Evolutionary conservation across 92 coral and sea anemone species (phyloP), one percentile per base, ranked within the genome.

Genomic region (Porites lobata): DNA sequence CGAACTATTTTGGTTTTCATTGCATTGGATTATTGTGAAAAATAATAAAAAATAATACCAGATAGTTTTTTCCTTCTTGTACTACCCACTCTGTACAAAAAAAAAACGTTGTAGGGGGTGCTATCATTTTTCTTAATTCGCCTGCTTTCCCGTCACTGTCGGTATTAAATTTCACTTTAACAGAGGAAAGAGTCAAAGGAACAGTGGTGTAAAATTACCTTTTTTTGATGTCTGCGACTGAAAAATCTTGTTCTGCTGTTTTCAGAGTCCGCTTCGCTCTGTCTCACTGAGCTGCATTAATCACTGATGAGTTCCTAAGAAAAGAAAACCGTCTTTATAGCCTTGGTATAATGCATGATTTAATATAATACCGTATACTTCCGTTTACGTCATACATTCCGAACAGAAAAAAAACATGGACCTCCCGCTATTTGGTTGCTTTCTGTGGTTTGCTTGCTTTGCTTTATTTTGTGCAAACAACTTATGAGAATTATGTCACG

Each of bases 361-460:
- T n/a, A 69, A 69, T 65, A 9, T 54, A 20, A 20, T 26, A 65
- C 13, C 2, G 50, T 78, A 52, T 32, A 80, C 64, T 80, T 80
- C 84, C 74, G 61, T 21, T 66, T 74, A 80, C 84, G 84, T 80
- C 75, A 80, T 65, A 64, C 63, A 47, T 65, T 66, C 65, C 63
- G 0, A 38, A 80, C 32, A 64, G 15, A 18, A 50, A 47, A 43
- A 38, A 61, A 65, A 77, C 81, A 77, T 32, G 69, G 67, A 24
- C 22, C 80, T 8, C 17, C 7, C 58, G 58, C 38, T 73, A 21
- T 20, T 56, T 9, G 14, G 24, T 1, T 8, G 6, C 75, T 26
- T 61, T 65, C 13, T 10, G 47, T 21, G 11, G 47, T 24, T 14
- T n/a, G 8, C 12, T 50, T 66, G 69, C 20, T 78, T 61, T 17